These are phyloP conservation scores for Drosophila robusta DNA, from an alignment of 2,888 invertebrate genomes.

Conservation along the genomic window DNA sequence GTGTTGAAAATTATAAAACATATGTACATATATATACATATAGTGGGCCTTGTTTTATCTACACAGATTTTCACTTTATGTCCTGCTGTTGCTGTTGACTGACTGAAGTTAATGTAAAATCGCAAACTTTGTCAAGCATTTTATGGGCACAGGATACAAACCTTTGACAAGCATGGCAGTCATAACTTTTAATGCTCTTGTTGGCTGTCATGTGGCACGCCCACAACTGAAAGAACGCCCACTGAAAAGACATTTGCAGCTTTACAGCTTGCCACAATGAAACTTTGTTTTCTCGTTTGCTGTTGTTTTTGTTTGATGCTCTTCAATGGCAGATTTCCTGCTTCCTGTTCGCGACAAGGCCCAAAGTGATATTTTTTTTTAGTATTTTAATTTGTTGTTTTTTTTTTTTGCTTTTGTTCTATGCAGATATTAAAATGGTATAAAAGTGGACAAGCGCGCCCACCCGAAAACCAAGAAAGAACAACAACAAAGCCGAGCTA, in stretches of 20 bases:
- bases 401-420: slow-evolving; percentile 27
- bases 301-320: slow-evolving; percentile 68
- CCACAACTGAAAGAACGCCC: slow-evolving; percentile 13
- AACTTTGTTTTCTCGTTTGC: slow-evolving; percentile 52
- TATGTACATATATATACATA: slow-evolving; percentile 8
- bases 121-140: slow-evolving; percentile 50
- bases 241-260: slow-evolving; percentile 59
- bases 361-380: slow-evolving; percentile 35
- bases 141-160: slow-evolving; percentile 54
- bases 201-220: slow-evolving; percentile 62
- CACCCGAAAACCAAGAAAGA: slow-evolving; percentile 19
- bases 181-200: slow-evolving; percentile 69
- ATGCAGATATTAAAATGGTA: slow-evolving; percentile 62
- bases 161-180: slow-evolving; percentile 73
- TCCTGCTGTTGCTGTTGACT: slow-evolving; percentile 26
- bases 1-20: slow-evolving; percentile 18
- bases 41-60: slow-evolving; percentile 27
- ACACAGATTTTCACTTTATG: slow-evolving; percentile 57
- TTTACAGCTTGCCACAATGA: slow-evolving; percentile 74
- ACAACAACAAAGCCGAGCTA: slow-evolving; percentile 51
- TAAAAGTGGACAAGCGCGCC: slow-evolving; percentile 47
- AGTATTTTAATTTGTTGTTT: not conserved
- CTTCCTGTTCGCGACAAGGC: slow-evolving; percentile 42
- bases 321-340: slow-evolving; percentile 73
- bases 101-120: slow-evolving; percentile 52